Conservation (phyloP, 2,797 vertebrate species). For the Eleutherodactylus coqui region DNA sequence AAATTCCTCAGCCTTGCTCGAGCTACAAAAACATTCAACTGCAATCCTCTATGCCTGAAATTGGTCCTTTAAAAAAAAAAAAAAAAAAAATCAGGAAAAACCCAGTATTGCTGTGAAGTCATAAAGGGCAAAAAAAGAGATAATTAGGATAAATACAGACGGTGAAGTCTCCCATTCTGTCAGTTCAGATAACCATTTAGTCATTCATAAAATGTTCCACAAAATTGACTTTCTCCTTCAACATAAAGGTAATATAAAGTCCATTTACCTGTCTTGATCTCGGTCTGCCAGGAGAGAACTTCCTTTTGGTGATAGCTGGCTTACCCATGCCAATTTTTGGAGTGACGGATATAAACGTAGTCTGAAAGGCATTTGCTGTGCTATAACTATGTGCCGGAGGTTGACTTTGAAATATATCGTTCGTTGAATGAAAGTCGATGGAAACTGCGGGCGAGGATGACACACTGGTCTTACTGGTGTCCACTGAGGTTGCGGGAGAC, state of each 20-base stretch:
- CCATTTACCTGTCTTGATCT: conserved; percentile 90
- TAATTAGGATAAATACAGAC: no score
- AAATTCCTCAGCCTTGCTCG: no score
- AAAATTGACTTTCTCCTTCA: neutral
- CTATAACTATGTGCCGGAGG: conserved; percentile 67
- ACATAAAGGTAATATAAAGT: neutral
- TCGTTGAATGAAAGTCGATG: conserved; percentile 75
- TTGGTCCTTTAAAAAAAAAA: no score
- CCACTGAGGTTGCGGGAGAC: conserved; percentile 64
- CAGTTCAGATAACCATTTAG: no score
- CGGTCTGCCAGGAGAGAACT: conserved; percentile 94
- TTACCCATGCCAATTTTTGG: conserved; percentile 98
- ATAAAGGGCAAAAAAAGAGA: no score
- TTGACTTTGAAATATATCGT: conserved; percentile 72
- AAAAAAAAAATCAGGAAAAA: neutral
- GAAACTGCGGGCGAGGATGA: conserved; percentile 71
- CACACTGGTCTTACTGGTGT: conserved; percentile 67
- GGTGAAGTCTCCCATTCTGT: neutral
- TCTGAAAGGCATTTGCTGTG: conserved; percentile 76
- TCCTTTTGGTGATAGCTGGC: conserved; percentile 95
- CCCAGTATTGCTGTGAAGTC: no score
- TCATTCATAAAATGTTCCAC: no score
- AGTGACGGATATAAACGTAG: conserved; percentile 88
- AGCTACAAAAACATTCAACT: no score
- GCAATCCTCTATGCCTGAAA: no score